Percentiles rank a stretch among this genome's conserved stretches.
These are phyloP conservation scores for Xenopus borealis DNA, from an alignment of 2,113 vertebrate genomes.

Conservation along the genomic window DNA sequence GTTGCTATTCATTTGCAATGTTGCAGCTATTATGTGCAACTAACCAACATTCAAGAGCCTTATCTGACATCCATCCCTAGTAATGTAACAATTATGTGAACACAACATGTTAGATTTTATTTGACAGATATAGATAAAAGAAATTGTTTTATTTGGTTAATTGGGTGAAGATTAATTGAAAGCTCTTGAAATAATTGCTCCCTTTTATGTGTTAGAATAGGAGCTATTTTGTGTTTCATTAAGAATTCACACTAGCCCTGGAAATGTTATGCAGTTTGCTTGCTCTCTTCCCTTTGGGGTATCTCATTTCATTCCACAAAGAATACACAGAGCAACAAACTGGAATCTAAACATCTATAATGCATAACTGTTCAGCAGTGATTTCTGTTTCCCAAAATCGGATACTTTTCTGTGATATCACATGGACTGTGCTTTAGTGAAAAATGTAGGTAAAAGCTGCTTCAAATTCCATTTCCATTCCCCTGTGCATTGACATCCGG, in stretches of 20 bases:
- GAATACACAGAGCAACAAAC: slow-evolving; percentile 19
- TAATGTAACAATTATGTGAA: slow-evolving; percentile 22
- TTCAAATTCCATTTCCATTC: slow-evolving; percentile 17
- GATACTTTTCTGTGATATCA: slow-evolving; percentile 35
- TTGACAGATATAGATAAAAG: slow-evolving; percentile 1
- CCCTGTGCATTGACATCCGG: slow-evolving; percentile 3
- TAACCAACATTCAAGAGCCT: neutral
- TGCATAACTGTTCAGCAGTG: slow-evolving; percentile 24
- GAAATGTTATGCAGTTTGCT: slow-evolving; percentile 26
- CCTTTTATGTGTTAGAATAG: slow-evolving; percentile 15
- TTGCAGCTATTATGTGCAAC: too few species aligned
- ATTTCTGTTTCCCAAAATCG: slow-evolving; percentile 37
- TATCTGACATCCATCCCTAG: neutral
- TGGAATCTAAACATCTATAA: slow-evolving; percentile 42
- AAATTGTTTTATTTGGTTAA: slow-evolving; percentile 33
- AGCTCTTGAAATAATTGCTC: slow-evolving; percentile 32
- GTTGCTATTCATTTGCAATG: too few species aligned
- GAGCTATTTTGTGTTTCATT: slow-evolving; percentile 28
- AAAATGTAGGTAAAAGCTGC: slow-evolving; percentile 35
- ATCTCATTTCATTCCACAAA: slow-evolving; percentile 29
- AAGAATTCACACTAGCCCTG: neutral
- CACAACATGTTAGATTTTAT: slow-evolving; percentile 18
- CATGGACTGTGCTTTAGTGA: slow-evolving; percentile 2
- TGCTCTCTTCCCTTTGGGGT: slow-evolving; percentile 26
- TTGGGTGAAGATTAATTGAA: slow-evolving; percentile 26